phyloP scores from a whole-genome alignment of 2,888 invertebrate species.

The Nezara viridula region DNA sequence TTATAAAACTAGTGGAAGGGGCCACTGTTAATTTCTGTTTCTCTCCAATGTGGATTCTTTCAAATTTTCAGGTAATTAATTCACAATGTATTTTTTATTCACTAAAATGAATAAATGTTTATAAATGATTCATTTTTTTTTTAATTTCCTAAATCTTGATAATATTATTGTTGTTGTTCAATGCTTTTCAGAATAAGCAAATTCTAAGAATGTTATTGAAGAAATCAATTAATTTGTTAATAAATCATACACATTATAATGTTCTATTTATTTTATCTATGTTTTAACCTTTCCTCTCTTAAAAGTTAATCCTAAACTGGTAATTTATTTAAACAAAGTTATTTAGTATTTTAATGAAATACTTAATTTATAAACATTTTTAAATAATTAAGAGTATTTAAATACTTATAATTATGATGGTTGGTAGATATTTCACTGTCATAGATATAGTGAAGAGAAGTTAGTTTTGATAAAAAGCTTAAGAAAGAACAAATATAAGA shows the following conservation, averaged over 20 bases:
- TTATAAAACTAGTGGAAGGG: constrained; percentile 33
- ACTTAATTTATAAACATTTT: too few species aligned
- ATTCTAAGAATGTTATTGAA: neutral
- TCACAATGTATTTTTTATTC: constrained; percentile 51
- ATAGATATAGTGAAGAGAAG: too few species aligned
- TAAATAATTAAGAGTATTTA: too few species aligned
- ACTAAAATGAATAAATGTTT: constrained; percentile 27
- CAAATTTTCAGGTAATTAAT: constrained; percentile 56
- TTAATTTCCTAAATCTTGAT: constrained; percentile 5
- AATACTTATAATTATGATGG: too few species aligned
- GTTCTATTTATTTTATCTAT: neutral
- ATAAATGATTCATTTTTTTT: neutral
- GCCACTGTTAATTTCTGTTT: constrained; percentile 48
- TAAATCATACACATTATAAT: neutral
- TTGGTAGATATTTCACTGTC: too few species aligned
- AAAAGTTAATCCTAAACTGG: too few species aligned
- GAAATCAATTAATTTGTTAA: neutral
- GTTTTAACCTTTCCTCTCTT: neutral
- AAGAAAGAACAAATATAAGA: too few species aligned
- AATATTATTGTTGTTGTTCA: neutral
- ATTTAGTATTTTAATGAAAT: too few species aligned
- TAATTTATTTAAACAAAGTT: too few species aligned
- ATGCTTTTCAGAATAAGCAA: neutral
- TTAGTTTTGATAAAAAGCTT: too few species aligned
- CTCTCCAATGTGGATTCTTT: constrained; percentile 48